Base-by-base conservation (phyloP, 2,113 vertebrate species). In the Colaptes auratus region DNA sequence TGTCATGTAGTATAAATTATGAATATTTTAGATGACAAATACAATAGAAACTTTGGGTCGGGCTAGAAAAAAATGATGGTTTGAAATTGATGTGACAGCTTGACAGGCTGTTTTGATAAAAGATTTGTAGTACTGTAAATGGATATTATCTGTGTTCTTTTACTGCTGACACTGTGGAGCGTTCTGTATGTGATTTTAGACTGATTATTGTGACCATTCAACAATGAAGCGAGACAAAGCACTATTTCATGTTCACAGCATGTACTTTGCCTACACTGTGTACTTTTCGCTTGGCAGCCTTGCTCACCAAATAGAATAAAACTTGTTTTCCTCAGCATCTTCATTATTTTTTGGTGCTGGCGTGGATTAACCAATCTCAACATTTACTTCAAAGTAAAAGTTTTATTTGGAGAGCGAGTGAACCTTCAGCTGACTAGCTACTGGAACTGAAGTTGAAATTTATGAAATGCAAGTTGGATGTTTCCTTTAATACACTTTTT, bases 91-190 rank as follows among this genome's bases (percentile, higher is more conserved):
- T 90, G 59, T 92, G 88, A 63, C 92, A 84, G 42, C 48, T 92
- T 91, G 94, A 90, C 74, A 86, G n/a, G 31, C 61, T 92, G 69
- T 83, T 94, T 94, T 88, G 65, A 84, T 82, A 88, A 82, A 86
- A 84, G 76, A 73, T 92, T 90, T 93, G 59, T 44, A 94, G 69
- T 79, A n/a, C 59, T 88, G 48, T 77, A 86, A 92, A 81, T 91
- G 46, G 86, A 70, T 88, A 48, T 96, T 92, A 89, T 94, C 80
- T 95, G 44, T 79, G 63, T 83, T 95, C 56, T 91, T 93, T 92
- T 81, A 86, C 72, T 95, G 73, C 89, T 88, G 82, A 83, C 89
- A 69, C 15, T 53, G 35, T 87, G 71, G 77, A 74, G 83, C 55
- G 53, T 79, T 76, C 55, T 95, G 11, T 79, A 14, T 92, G 83